phyloP scores from a whole-genome alignment of 1,140 invertebrate genomes.

The Marisa cornuarietis region DNA sequence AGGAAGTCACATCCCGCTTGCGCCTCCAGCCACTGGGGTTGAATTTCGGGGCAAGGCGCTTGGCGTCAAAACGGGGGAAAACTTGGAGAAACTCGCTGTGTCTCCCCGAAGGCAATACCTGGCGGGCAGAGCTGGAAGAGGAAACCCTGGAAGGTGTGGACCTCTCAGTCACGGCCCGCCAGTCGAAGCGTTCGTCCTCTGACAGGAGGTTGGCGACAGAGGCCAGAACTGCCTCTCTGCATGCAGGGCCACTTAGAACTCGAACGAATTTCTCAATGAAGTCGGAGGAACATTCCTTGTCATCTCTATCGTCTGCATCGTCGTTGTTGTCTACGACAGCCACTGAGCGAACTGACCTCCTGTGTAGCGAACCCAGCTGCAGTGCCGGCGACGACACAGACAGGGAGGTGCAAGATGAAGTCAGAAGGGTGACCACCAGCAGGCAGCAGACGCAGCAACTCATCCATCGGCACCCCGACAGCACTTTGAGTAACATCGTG shows the following conservation, averaged over 20 bases:
- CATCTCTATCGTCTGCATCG: constrained; percentile 1
- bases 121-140: neutral
- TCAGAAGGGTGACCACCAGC: too few relatives aligned
- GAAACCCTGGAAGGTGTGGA: neutral
- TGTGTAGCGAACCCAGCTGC: too few relatives aligned
- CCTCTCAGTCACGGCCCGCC: neutral
- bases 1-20: neutral
- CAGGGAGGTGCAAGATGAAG: too few relatives aligned
- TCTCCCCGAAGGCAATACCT: neutral
- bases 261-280: constrained; percentile 26
- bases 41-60: constrained; percentile 21
- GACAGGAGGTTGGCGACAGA: constrained; percentile 20
- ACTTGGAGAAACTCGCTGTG: neutral
- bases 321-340: neutral
- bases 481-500: too few relatives aligned
- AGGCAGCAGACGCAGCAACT: too few relatives aligned
- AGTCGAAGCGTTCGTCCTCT: constrained; percentile 21
- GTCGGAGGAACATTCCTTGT: constrained; percentile 13
- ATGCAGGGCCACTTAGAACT: constrained; percentile 14
- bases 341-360: too few relatives aligned
- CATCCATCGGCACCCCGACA: too few relatives aligned
- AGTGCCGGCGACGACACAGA: too few relatives aligned
- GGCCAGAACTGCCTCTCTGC: constrained; percentile 22
- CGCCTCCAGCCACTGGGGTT: constrained; percentile 28
- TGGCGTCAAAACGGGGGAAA: neutral